Conservation (phyloP, 2,113 vertebrate species). For the Todiramphus chloris region DNA sequence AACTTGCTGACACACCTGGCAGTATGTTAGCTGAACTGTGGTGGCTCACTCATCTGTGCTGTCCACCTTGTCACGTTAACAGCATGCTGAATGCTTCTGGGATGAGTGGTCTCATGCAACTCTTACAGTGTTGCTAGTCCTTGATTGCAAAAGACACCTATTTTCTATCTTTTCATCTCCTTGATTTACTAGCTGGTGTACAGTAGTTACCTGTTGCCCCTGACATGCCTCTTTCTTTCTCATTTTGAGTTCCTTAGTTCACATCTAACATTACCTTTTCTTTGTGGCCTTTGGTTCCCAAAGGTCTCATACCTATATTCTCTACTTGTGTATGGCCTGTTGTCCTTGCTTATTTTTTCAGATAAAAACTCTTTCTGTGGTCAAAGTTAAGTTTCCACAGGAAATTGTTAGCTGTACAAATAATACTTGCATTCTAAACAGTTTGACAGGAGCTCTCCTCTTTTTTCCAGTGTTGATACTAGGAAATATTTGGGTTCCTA, state of each 20-base stretch:
- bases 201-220: background rate
- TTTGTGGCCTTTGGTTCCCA: background rate
- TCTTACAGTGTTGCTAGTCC: background rate
- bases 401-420: background rate
- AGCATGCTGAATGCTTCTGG: background rate
- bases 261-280: background rate
- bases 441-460: background rate
- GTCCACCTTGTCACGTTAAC: background rate
- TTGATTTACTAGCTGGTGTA: background rate
- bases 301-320: background rate
- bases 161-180: background rate
- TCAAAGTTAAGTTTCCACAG: background rate
- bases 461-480: background rate
- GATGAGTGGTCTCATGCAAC: background rate
- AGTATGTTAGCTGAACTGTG: background rate
- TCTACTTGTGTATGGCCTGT: background rate
- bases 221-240: background rate
- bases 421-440: background rate
- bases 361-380: background rate
- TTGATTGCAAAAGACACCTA: background rate
- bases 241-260: background rate
- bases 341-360: background rate
- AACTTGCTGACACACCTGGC: background rate
- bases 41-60: fast-evolving
- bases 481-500: background rate